Evolutionary conservation across 1,140 invertebrate species (phyloP).

Genomic region (Trichonephila inaurata): DNA sequence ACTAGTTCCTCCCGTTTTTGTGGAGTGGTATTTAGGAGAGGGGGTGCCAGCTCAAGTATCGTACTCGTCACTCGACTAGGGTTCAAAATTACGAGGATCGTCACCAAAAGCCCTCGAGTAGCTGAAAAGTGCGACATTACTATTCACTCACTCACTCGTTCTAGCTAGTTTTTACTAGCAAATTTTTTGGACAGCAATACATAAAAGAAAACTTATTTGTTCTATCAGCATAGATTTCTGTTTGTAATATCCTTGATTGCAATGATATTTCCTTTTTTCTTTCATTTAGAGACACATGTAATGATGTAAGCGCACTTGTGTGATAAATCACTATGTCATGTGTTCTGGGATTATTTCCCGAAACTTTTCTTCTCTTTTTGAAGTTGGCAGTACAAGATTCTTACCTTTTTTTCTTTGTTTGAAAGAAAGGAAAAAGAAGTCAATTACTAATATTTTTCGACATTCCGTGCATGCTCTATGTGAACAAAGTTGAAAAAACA

Average conservation of each 20-base stretch:
- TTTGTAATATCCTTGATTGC: neutral
- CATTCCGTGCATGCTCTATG: neutral
- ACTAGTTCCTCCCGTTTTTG: too few relatives aligned
- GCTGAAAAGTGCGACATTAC: too few relatives aligned
- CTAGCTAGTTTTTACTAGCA: too few relatives aligned
- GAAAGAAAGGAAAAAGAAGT: neutral
- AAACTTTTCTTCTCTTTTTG: neutral
- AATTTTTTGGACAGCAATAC: too few relatives aligned
- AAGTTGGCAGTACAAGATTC: constrained; percentile 1
- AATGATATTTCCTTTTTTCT: neutral
- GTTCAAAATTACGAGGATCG: too few relatives aligned
- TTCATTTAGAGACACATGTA: neutral
- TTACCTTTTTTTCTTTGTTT: neutral
- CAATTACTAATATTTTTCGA: neutral
- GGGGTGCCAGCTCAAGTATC: too few relatives aligned
- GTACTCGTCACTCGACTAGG: too few relatives aligned
- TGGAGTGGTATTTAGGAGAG: too few relatives aligned
- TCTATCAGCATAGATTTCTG: neutral
- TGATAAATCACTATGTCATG: neutral
- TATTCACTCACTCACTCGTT: too few relatives aligned
- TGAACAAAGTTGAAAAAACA: neutral
- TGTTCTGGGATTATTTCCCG: neutral
- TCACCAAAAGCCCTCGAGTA: too few relatives aligned
- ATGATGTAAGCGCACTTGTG: neutral
- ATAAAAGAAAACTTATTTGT: too few relatives aligned